Conservation (phyloP, 2,113 vertebrate genomes). For the Eudyptes chrysolophus region DNA sequence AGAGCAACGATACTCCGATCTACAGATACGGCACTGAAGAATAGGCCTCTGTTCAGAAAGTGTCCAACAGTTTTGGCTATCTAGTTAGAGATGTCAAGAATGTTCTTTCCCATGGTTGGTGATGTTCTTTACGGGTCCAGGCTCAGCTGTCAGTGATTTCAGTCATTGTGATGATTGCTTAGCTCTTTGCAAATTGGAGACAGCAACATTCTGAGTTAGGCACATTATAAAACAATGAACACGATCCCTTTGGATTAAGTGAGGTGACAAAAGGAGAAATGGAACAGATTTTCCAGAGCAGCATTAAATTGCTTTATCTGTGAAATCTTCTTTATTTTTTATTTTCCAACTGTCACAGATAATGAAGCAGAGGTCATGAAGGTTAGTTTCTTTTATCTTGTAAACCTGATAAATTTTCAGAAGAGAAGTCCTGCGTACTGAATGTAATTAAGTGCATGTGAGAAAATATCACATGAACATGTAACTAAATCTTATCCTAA, state of each 20-base stretch:
- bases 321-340: neutral
- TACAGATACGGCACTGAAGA: neutral
- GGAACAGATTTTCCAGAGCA: neutral
- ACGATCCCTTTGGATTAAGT: neutral
- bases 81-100: neutral
- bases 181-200: neutral
- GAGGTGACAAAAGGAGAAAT: neutral
- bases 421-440: neutral
- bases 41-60: neutral
- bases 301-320: neutral
- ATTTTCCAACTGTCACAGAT: neutral
- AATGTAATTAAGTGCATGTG: neutral
- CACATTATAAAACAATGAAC: neutral
- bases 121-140: neutral
- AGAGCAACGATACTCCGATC: accelerated
- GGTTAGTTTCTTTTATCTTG: neutral
- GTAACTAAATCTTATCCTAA: neutral
- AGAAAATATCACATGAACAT: neutral
- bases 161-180: neutral
- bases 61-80: neutral
- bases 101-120: neutral
- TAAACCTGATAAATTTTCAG: neutral
- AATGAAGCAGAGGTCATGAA: neutral
- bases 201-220: neutral
- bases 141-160: neutral